Evolutionary conservation across 1,140 invertebrate genomes (phyloP), one percentile per base, ranked within the genome.

Genomic region (Teleopsis dalmanni): DNA sequence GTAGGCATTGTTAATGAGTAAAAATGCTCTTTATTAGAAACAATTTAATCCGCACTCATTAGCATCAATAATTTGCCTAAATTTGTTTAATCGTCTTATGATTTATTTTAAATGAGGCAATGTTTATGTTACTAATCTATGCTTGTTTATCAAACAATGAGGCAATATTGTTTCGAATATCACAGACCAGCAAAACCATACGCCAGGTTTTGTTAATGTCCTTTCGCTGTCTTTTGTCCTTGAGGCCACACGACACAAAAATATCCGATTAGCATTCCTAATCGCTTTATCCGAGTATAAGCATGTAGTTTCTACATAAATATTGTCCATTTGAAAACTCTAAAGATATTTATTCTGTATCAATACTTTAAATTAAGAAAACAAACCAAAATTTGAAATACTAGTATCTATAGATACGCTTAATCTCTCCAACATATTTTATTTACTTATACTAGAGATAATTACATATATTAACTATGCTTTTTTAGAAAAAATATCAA

Each of bases 121-220:
- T 66, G 60, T 66, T 66, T 66, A 63, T 55, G 61, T 61, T 66
- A 61, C 60, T 60, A 63, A 66, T 66, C 63, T 61, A 65, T 58
- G 63, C 63, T 59, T 65, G 63, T 66, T 65, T 66, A 59, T 55
- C 60, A 66, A 66, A 66, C 63, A 66, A 66, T 60, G 60, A 59
- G 55, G 54, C 60, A 65, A 66, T 66, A 66, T 66, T 66, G n/a
- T n/a, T n/a, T n/a, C n/a, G n/a, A n/a, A n/a, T n/a, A n/a, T n/a
- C n/a, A n/a, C n/a, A n/a, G n/a, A n/a, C n/a, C n/a, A n/a, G n/a
- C n/a, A n/a, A n/a, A n/a, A n/a, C n/a, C n/a, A n/a, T n/a, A n/a
- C n/a, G n/a, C n/a, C n/a, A n/a, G n/a, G n/a, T n/a, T n/a, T n/a
- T n/a, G 38, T 18, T 13, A 16, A 5, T 14, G 27, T 31, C 14